phyloP scores from a whole-genome alignment of 1,140 invertebrate genomes.

The Atta colombica region DNA sequence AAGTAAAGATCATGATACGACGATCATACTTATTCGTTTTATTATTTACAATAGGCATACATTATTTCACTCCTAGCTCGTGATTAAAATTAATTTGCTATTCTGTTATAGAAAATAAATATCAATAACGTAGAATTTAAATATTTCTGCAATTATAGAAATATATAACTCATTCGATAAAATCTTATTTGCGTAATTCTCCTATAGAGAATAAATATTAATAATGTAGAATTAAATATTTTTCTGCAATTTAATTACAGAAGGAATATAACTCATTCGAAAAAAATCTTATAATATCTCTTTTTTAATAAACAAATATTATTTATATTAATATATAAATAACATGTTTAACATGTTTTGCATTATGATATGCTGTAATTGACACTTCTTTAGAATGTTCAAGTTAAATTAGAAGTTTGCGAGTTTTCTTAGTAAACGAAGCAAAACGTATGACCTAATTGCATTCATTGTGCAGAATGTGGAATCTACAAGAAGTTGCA shows the following conservation, averaged over 20 bases:
- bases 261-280: constrained; percentile 25
- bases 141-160: constrained; percentile 23
- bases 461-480: constrained; percentile 28
- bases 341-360: constrained; percentile 17
- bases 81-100: constrained; percentile 38
- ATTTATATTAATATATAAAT: constrained; percentile 29
- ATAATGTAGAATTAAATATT: constrained; percentile 23
- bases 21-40: constrained; percentile 64
- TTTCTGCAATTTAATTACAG: constrained; percentile 7
- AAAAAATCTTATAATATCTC: constrained; percentile 34
- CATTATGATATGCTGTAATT: neutral
- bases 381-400: constrained; percentile 43
- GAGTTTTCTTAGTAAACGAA: constrained; percentile 1
- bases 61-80: constrained; percentile 21
- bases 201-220: constrained; percentile 26
- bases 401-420: constrained; percentile 23
- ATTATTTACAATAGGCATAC: constrained; percentile 67
- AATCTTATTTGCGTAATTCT: constrained; percentile 7
- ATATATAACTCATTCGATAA: constrained; percentile 1
- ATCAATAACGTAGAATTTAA: constrained; percentile 3
- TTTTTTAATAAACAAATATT: constrained; percentile 24
- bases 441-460: neutral
- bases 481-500: constrained; percentile 3
- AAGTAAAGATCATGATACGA: constrained; percentile 67
- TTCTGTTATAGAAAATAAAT: neutral